Conservation (phyloP, 2,888 invertebrate genomes). For the Acanthosoma haemorrhoidale region DNA sequence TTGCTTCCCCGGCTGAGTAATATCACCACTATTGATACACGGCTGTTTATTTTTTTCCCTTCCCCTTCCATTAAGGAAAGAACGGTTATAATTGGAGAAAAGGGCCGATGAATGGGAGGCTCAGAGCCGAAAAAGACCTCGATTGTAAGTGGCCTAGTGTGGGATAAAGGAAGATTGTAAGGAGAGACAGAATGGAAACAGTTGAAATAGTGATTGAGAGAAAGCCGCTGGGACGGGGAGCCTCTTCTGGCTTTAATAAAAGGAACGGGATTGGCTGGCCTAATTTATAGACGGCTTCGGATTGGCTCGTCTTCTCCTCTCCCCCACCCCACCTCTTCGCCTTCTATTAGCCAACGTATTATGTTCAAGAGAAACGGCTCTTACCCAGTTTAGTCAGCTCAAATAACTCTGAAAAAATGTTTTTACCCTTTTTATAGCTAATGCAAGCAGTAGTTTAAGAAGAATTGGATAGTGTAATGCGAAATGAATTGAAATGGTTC, state of each 20-base stretch:
- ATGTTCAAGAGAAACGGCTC: conserved; percentile 12
- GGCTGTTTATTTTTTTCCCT: no score
- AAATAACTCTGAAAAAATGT: conserved; percentile 5
- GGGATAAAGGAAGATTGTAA: conserved; percentile 1
- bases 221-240: neutral
- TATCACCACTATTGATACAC: no score
- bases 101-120: neutral
- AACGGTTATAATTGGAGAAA: neutral
- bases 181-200: conserved; percentile 13
- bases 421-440: no score
- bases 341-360: conserved; percentile 12
- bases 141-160: neutral
- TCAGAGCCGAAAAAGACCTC: neutral
- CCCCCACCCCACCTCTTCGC: neutral
- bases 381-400: conserved; percentile 6
- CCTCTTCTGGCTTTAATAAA: conserved; percentile 10
- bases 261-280: conserved; percentile 5
- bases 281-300: conserved; percentile 5
- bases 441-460: no score
- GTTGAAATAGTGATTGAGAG: conserved; percentile 25
- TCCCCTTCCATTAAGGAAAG: neutral
- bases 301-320: conserved; percentile 11
- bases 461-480: no score
- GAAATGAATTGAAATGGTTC: no score
- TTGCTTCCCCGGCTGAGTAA: no score